These are phyloP conservation scores for Cervus canadensis DNA, from an alignment of 2,113 vertebrate species.

Conservation along the genomic window DNA sequence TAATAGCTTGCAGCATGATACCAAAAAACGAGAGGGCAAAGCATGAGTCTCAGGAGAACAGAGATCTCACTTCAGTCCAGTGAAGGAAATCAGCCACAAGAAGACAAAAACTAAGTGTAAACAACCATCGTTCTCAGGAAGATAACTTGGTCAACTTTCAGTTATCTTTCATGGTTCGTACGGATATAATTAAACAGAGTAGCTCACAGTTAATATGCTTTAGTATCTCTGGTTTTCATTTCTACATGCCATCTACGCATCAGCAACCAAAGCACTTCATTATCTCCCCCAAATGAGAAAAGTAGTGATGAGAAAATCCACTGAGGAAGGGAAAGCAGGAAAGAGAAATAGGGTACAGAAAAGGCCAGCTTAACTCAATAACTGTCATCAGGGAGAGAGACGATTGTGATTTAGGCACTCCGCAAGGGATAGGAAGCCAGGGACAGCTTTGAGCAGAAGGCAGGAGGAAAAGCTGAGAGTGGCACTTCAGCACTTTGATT, in stretches of 20 bases:
- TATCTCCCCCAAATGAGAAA: background rate
- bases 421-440: background rate
- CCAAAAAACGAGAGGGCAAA: background rate
- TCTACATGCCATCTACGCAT: background rate
- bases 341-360: background rate
- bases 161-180: background rate
- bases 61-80: background rate
- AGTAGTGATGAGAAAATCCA: background rate
- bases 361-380: background rate
- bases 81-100: background rate
- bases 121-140: background rate
- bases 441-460: background rate
- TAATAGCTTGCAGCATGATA: conserved; percentile 20
- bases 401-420: background rate
- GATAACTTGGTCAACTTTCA: background rate
- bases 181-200: background rate
- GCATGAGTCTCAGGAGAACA: background rate
- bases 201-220: background rate
- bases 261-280: background rate
- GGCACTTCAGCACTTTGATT: background rate
- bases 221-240: background rate
- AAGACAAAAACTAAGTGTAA: background rate
- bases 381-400: background rate
- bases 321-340: background rate
- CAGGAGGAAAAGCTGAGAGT: background rate